Percentiles rank a stretch among this genome's conserved stretches.
phyloP scores from a whole-genome alignment of 2,888 invertebrate species.

The Noctua pronuba region DNA sequence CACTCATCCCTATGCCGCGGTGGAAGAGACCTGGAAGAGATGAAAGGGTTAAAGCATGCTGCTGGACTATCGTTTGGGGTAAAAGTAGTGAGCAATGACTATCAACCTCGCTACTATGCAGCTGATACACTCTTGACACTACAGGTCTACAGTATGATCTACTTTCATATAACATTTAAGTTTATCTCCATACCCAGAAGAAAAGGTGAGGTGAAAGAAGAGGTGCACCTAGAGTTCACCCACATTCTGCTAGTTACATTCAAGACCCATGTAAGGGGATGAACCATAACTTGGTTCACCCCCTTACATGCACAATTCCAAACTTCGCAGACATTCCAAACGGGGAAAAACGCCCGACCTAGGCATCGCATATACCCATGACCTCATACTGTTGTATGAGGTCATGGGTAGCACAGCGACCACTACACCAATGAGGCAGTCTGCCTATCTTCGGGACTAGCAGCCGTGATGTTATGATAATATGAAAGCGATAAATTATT shows the following conservation, averaged over 20 bases:
- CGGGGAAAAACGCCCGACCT: neutral
- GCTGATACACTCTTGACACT: neutral
- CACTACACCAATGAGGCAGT: neutral
- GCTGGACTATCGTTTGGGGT: neutral
- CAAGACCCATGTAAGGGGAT: too few species aligned
- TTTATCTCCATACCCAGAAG: neutral
- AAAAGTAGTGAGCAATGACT: neutral
- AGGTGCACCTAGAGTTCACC: too few species aligned
- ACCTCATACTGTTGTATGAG: too few species aligned
- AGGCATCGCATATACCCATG: too few species aligned
- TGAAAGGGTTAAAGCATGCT: neutral
- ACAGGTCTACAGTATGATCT: neutral
- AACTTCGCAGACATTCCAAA: too few species aligned
- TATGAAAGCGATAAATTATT: neutral
- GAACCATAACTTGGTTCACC: too few species aligned
- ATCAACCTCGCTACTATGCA: neutral
- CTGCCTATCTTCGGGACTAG: neutral
- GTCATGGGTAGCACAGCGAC: too few species aligned
- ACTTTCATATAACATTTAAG: too few species aligned
- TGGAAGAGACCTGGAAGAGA: slow-evolving; percentile 91
- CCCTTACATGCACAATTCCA: neutral
- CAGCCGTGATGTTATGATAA: neutral
- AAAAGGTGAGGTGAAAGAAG: neutral
- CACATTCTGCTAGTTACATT: neutral
- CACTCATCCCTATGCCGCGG: slow-evolving; percentile 93